phyloP scores from a whole-genome alignment of 2,113 vertebrate genomes.

The Polypterus bichir region DNA sequence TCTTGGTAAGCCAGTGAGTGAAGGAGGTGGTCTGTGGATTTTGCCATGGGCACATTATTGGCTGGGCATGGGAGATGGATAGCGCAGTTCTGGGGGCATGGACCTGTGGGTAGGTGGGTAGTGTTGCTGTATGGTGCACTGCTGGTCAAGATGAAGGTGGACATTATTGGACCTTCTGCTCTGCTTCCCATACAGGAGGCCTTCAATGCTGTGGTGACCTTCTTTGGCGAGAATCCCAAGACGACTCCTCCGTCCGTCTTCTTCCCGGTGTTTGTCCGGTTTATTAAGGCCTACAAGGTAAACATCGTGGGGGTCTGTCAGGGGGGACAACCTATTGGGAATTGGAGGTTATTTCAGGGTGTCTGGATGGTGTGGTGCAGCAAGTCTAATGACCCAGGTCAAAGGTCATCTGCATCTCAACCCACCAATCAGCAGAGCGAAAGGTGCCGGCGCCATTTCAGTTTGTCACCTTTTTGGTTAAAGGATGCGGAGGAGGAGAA shows the following conservation, averaged over 20 bases:
- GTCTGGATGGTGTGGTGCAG: no score
- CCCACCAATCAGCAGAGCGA: no score
- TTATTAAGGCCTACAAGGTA: conserved; percentile 93
- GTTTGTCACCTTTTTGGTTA: conserved; percentile 9
- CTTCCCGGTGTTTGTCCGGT: conserved; percentile 90
- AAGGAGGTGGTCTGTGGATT: no score
- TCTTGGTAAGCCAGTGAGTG: no score
- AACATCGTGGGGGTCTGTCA: conserved; percentile 13
- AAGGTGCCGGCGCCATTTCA: no score
- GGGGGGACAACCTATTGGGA: background rate
- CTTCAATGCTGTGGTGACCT: conserved; percentile 82
- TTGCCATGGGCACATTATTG: fast-evolving
- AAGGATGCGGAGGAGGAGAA: conserved; percentile 84
- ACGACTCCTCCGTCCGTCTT: conserved; percentile 86
- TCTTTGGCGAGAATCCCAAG: conserved; percentile 90
- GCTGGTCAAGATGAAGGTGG: background rate
- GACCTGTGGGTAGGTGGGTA: fast-evolving
- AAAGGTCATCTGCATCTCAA: no score
- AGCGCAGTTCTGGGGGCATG: fast-evolving
- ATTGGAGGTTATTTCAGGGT: no score
- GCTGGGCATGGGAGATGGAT: background rate
- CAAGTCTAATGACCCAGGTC: no score
- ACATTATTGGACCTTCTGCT: no score
- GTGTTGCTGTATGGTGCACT: background rate
- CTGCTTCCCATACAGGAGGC: conserved; percentile 58